These are phyloP conservation scores for Portevinia maculata DNA, from an alignment of 2,888 invertebrate genomes.

Conservation along the genomic window DNA sequence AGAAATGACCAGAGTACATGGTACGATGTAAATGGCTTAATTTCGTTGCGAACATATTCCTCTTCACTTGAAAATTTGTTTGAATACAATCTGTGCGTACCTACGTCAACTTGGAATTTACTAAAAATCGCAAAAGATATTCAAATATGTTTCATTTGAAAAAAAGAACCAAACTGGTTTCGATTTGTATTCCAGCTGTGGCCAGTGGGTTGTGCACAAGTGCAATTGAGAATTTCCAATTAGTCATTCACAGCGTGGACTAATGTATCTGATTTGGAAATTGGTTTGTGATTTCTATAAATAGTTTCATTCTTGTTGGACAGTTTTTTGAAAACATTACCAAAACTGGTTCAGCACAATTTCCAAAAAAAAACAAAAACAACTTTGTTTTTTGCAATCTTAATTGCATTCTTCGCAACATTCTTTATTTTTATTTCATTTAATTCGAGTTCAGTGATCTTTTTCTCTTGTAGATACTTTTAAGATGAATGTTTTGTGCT, in stretches of 20 bases:
- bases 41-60: conserved; percentile 6
- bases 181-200: conserved; percentile 5
- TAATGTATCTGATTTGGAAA: conserved; percentile 2
- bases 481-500: conserved; percentile 39
- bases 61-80: conserved; percentile 1
- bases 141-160: conserved; percentile 29
- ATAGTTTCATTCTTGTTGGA: conserved; percentile 9
- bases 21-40: conserved; percentile 31
- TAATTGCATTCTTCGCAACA: conserved; percentile 51
- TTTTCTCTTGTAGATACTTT: conserved; percentile 33
- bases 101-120: conserved; percentile 4
- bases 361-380: background rate
- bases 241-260: conserved; percentile 21
- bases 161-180: background rate
- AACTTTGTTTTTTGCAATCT: conserved; percentile 33
- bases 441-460: conserved; percentile 56
- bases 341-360: conserved; percentile 40
- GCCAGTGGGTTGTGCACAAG: conserved; percentile 30
- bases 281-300: conserved; percentile 16
- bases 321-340: conserved; percentile 5
- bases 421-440: conserved; percentile 23
- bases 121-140: conserved; percentile 18
- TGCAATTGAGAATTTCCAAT: conserved; percentile 63
- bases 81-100: background rate
- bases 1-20: conserved; percentile 14